phyloP scores from a whole-genome alignment of 1,140 invertebrate species.

The Lanistes nyassanus region DNA sequence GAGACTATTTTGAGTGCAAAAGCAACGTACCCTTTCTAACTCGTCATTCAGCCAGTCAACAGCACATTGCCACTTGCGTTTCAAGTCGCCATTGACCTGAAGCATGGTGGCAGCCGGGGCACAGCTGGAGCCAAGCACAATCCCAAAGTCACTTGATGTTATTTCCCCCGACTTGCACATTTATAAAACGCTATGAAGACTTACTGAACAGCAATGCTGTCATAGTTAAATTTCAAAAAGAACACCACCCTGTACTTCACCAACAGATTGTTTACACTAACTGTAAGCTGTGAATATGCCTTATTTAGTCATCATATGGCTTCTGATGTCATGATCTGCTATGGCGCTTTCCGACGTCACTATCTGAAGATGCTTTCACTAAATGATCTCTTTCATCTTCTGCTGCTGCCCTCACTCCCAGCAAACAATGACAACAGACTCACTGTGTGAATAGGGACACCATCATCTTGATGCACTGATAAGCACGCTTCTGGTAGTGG shows the following conservation, averaged over 20 bases:
- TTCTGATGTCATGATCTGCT: too few relatives aligned
- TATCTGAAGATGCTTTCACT: neutral
- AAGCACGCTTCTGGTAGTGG: conserved; percentile 95
- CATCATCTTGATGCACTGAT: conserved; percentile 96
- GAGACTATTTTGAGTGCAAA: too few relatives aligned
- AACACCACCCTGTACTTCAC: neutral
- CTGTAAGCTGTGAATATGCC: too few relatives aligned
- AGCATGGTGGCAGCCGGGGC: conserved; percentile 79
- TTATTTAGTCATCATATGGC: too few relatives aligned
- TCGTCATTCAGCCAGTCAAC: conserved; percentile 96
- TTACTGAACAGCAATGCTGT: neutral
- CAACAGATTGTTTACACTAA: too few relatives aligned
- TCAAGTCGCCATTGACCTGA: conserved; percentile 79
- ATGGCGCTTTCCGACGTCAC: neutral
- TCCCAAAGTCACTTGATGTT: neutral
- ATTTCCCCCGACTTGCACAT: neutral
- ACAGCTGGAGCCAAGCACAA: conserved; percentile 71
- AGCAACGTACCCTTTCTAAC: conserved; percentile 74
- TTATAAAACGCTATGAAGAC: neutral
- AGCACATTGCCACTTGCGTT: conserved; percentile 86
- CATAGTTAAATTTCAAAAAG: neutral
- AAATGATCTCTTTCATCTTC: neutral
- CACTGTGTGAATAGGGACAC: conserved; percentile 83
- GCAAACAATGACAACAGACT: conserved; percentile 31
- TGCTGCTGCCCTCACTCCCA: too few relatives aligned